These are phyloP conservation scores for Coenobita brevimanus DNA, from an alignment of 1,140 invertebrate genomes.

Conservation along the genomic window DNA sequence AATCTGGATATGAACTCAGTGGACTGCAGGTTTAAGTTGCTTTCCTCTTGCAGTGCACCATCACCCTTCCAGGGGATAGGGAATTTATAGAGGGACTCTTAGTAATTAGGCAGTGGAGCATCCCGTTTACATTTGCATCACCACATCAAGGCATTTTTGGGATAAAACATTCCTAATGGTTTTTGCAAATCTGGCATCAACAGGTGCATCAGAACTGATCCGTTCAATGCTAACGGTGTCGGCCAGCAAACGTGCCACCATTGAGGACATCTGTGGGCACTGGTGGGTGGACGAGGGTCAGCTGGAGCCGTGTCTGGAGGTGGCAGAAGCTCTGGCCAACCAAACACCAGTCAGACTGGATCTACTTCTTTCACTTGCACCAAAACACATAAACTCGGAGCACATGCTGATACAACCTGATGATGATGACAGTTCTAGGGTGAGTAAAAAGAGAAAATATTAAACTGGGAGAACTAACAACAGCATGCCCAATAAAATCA, in stretches of 20 bases:
- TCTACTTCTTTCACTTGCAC: conserved; percentile 87
- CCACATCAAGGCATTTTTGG: too few relatives aligned
- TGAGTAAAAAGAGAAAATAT: too few relatives aligned
- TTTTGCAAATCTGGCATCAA: conserved; percentile 71
- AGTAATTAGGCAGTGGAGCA: too few relatives aligned
- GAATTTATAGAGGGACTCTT: too few relatives aligned
- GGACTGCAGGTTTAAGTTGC: too few relatives aligned
- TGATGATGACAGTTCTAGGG: conserved; percentile 64
- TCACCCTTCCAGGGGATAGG: too few relatives aligned
- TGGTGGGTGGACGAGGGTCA: conserved; percentile 94
- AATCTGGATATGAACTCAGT: too few relatives aligned
- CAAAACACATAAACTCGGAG: conserved; percentile 73
- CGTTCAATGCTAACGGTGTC: conserved; percentile 94
- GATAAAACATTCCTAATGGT: neutral
- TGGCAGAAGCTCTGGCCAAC: conserved; percentile 90
- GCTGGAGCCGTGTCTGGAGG: conserved; percentile 86
- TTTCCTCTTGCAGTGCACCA: too few relatives aligned
- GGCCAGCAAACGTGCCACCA: conserved; percentile 89
- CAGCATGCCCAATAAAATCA: too few relatives aligned
- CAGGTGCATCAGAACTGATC: conserved; percentile 94
- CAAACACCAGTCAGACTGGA: conserved; percentile 92
- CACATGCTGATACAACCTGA: conserved; percentile 70
- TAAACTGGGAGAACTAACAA: too few relatives aligned
- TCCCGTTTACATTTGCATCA: too few relatives aligned
- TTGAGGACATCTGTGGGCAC: conserved; percentile 94